A percentile compares a stretch with the other conserved stretches of the same genome.
Conservation (phyloP, 2,888 invertebrate species). For the Dyspetes luteomarginatus region DNA sequence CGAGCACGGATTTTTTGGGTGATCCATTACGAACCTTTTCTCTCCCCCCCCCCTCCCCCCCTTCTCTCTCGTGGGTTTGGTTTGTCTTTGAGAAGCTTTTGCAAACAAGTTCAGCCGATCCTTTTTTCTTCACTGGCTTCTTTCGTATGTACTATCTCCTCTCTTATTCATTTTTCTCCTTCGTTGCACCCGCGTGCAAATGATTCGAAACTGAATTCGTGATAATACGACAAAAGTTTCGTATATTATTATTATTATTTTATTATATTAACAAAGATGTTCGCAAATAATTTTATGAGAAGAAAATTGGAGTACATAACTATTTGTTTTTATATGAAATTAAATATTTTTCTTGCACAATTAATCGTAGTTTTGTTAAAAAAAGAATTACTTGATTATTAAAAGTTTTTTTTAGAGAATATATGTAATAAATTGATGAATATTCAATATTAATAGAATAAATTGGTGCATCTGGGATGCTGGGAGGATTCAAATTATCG, state of each 20-base stretch:
- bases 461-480: no score
- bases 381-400: no score
- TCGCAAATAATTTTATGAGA: not conserved
- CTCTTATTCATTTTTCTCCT: constrained; percentile 18
- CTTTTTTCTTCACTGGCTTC: constrained; percentile 38
- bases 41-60: constrained; percentile 46
- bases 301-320: not conserved
- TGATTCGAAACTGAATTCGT: not conserved
- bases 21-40: constrained; percentile 53
- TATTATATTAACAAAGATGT: not conserved
- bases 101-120: constrained; percentile 15
- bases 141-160: constrained; percentile 13
- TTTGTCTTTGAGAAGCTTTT: constrained; percentile 21
- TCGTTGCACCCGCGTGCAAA: not conserved
- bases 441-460: no score
- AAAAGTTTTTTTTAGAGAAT: no score
- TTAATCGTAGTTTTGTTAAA: no score
- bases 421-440: no score
- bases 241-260: constrained; percentile 3
- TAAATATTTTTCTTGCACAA: no score
- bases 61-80: constrained; percentile 20
- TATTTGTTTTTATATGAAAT: no score
- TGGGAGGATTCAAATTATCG: no score
- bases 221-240: not conserved
- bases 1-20: constrained; percentile 46